Base-by-base conservation (phyloP, 2,888 invertebrate species). In the Standfussiana lucernea region DNA sequence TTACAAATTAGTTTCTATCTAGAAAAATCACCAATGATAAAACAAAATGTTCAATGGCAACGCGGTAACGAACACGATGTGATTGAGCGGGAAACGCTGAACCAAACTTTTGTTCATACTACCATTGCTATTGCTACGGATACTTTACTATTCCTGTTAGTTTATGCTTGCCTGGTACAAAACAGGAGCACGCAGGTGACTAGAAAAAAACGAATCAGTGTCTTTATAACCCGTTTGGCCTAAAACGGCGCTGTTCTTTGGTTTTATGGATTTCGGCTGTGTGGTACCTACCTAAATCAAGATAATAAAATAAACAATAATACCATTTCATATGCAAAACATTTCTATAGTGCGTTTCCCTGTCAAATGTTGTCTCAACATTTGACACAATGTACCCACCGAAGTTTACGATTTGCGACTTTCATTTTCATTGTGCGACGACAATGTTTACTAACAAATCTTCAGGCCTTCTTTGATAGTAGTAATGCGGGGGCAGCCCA, bases 171-270 rank as follows among this genome's bases (percentile, higher is more conserved):
- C 88, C 86, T 87, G 59, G 88, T 88, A 88, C 78, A 81, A 89
- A 89, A 84, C 89, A 86, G 86, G 88, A 89, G 85, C 88, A 86
- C 37, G 64, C 82, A 84, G 79, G 79, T 86, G 80, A 74, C 50
- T 77, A 70, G 71, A 86, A 86, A 87, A 88, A 69, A 88, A 88
- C 67, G 11, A n/a, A 42, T 21, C 13, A 0, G 3, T 35, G 37
- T 45, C 0, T 28, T 45, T 68, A 15, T 18, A 24, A 28, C 24
- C 45, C 5, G 28, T 53, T 53, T 42, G 24, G 13, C 7, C 7
- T 2, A 18, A 24, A 18, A 18, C 35, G 13, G 13, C 4, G 8
- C 18, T 67, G 15, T 21, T 61, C 13, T 40, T 7, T 37, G 11
- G 32, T n/a, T 50, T 61, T n/a, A 45, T 45, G 21, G 35, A 78